Base-by-base conservation (phyloP, 2,113 vertebrate species). In the Erpornis zantholeuca region DNA sequence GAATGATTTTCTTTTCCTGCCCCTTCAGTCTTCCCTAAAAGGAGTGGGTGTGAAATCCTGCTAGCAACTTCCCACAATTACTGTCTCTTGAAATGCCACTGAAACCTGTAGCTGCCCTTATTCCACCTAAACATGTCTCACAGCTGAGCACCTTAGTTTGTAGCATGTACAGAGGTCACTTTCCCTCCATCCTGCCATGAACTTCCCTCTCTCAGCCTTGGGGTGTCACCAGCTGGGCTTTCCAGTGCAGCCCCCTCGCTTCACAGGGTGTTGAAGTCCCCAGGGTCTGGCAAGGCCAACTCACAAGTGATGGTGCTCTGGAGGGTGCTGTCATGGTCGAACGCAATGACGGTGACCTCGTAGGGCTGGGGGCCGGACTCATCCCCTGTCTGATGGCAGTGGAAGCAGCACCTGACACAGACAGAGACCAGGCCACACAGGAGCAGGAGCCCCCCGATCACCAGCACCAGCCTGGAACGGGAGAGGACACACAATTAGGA, bases 261-360 rank as follows among this genome's bases (percentile, higher is more conserved):
- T 6, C 0, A 1, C 20, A 12, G 17, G 36, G 33, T 23, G n/a
- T 3, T 11, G 53, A 29, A 21, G 3, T 29, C 8, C 49, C 36
- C 63, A 13, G 61, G 6, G 3, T 24, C 24, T 27, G 13, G 5
- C 3, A 1, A 70, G 78, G 65, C 13, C 49, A 42, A 98, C 98
- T 98, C 95, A 98, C 98, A 98, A 5, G 98, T 98, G 54, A 98
- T 97, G 23, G 98, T 98, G 92, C 95, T 98, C 90, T 98, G 98
- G 5, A 98, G 97, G 29, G 98, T 98, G 96, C 92, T 98, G 94
- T 98, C 98, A 0, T 98, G 98, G 29, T 98, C 98, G 29, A 98
- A 98, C 9, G 98, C 96, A 3, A 98, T 98, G 94, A 98, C 98
- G 0, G 98, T 98, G 87, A 98, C 97, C 89, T 98, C 97, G 3